Evolutionary conservation across 2,888 invertebrate species (phyloP).

Genomic region (Caenorhabditis sp.): DNA sequence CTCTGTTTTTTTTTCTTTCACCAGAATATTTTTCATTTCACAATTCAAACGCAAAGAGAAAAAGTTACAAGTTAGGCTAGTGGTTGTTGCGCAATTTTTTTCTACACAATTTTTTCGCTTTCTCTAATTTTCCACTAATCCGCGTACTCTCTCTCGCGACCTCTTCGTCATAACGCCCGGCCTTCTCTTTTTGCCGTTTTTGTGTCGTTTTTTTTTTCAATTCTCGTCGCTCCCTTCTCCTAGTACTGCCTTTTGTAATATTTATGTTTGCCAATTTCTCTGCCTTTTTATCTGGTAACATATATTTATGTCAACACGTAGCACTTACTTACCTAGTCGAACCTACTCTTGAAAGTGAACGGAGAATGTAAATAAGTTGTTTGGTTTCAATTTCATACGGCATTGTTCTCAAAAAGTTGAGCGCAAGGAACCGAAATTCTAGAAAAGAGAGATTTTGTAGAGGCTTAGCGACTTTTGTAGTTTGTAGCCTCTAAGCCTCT

Average conservation of each 20-base stretch:
- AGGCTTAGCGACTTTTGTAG: no score
- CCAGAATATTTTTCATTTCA: neutral
- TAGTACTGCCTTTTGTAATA: constrained; percentile 22
- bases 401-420: neutral
- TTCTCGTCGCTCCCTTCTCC: neutral
- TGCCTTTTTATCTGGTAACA: neutral
- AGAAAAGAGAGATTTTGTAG: no score
- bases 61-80: constrained; percentile 29
- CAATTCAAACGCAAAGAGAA: constrained; percentile 7
- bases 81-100: no score
- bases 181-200: neutral
- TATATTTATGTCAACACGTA: constrained; percentile 42
- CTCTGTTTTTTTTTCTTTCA: neutral
- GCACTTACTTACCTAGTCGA: constrained; percentile 19
- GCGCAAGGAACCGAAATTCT: no score
- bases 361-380: neutral
- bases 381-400: neutral
- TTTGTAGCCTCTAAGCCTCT: no score
- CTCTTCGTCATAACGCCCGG: neutral
- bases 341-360: neutral
- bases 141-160: neutral
- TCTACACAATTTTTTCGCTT: neutral
- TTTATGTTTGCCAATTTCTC: constrained; percentile 31
- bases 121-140: constrained; percentile 8
- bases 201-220: neutral